These are phyloP conservation scores for Heliconius erato DNA, from an alignment of 2,888 invertebrate species.

Conservation along the genomic window DNA sequence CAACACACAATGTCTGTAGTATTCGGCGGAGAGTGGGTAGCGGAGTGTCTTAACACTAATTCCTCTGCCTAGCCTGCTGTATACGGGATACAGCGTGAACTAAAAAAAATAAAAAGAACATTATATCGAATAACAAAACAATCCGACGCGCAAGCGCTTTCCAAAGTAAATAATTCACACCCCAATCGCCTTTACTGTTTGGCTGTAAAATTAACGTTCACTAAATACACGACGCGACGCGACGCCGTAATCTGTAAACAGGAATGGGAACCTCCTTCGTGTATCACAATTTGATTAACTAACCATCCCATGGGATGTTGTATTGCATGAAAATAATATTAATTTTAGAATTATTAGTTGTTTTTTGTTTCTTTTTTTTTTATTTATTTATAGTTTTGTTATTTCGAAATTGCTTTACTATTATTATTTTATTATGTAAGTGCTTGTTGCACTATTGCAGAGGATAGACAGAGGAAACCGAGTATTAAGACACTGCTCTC, in stretches of 20 bases:
- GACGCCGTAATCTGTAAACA: conserved; percentile 11
- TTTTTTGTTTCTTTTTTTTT: neutral
- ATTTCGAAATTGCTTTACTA: neutral
- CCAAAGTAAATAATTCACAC: conserved; percentile 23
- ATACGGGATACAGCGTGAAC: too few relatives aligned
- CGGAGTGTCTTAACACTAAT: neutral
- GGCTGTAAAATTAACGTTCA: conserved; percentile 19
- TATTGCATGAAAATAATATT: neutral
- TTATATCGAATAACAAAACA: neutral
- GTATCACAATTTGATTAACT: conserved; percentile 5
- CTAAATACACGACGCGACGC: conserved; percentile 21
- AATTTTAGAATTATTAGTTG: neutral
- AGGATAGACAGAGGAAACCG: too few relatives aligned
- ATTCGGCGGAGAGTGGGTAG: neutral
- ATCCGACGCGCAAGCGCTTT: neutral
- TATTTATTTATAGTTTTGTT: neutral
- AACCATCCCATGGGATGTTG: neutral
- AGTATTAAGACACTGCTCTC: too few relatives aligned
- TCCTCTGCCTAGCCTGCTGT: neutral
- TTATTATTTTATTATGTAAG: too few relatives aligned
- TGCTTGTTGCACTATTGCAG: too few relatives aligned
- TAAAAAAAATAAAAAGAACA: neutral
- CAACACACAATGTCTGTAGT: too few relatives aligned
- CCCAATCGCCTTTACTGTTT: conserved; percentile 7
- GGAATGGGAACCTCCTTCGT: neutral